phyloP scores from a whole-genome alignment of 2,113 vertebrate species.

The Daphoenositta chrysoptera region DNA sequence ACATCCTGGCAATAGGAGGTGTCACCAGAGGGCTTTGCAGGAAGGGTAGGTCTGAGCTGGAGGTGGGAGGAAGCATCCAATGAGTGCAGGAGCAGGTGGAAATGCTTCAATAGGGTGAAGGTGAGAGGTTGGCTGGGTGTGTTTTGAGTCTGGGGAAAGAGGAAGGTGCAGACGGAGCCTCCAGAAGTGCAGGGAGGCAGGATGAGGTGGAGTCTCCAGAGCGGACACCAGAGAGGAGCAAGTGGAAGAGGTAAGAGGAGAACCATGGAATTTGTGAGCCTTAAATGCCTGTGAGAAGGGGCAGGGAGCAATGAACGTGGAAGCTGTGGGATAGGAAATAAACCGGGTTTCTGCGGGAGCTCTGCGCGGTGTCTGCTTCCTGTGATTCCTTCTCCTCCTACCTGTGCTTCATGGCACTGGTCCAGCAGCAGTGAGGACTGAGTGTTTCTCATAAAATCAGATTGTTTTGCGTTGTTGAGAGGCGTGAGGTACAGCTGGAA shows the following conservation, averaged over 20 bases:
- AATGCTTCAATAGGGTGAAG: neutral
- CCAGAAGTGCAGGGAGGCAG: neutral
- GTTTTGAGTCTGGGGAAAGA: neutral
- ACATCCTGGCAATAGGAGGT: neutral
- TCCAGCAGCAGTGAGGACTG: neutral
- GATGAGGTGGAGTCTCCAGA: neutral
- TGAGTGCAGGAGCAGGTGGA: conserved; percentile 15
- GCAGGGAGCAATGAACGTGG: neutral
- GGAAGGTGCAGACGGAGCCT: neutral
- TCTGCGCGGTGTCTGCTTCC: rapidly evolving
- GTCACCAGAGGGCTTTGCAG: neutral
- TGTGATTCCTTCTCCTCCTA: neutral
- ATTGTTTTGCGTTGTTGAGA: neutral
- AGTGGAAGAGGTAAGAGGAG: conserved; percentile 40
- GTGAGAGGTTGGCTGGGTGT: conserved; percentile 7
- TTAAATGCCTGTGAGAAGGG: neutral
- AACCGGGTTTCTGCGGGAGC: neutral
- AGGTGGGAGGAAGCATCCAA: conserved; percentile 10
- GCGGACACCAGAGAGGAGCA: neutral
- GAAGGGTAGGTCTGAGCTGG: neutral
- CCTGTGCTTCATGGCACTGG: neutral
- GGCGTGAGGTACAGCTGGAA: neutral
- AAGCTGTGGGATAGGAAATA: neutral
- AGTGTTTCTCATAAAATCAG: rapidly evolving
- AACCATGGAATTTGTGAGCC: neutral